Evolutionary conservation across 2,888 invertebrate species (phyloP), one percentile per base, ranked within the genome.

Genomic region (Stenoptilia bipunctidactyla): DNA sequence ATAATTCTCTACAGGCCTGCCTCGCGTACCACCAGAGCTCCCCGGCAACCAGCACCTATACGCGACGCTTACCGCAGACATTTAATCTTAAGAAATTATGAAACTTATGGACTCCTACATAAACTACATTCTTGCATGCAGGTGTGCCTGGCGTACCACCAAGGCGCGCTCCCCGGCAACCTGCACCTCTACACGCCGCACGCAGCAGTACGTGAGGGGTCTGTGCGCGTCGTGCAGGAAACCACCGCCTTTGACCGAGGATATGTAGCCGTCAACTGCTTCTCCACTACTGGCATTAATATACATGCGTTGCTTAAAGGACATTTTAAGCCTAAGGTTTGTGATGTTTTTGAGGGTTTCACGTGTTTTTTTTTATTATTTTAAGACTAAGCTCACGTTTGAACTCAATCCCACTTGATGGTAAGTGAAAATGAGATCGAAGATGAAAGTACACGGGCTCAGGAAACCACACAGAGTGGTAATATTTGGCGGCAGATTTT

Each of bases 221-320:
- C 44, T 34, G 33, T 71, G 1, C 50, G 61, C 42, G 54, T 70
- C 0, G 15, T 70, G 5, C 54, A 56, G 2, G 54, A 67, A 6
- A 53, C 58, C 15, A 39, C 44, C 0, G 48, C 52, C 0, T 69
- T 68, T 35, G 47, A 53, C 9, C 49, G 66, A 44, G 56, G 56
- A 0, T 48, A 53, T 27, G 44, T 56, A 6, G 69, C 67, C 1
- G 0, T 70, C 1, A 73, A 71, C 39, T 58, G 53, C 39, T 69
- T 70, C 15, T 69, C 69, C 0, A 57, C 43, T 9, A 54, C 56
- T 34, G 73, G 73, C 0, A 58, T 52, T 1, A 67, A 64, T 46
- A 58, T 52, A 12, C 71, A 74, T 46, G 52, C 61, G 0, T 47
- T 72, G 1, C 46, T 72, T 15, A 69, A 69, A 34, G 70, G 69